Conservation (phyloP, 2,113 vertebrate species). For the Takifugu flavidus region DNA sequence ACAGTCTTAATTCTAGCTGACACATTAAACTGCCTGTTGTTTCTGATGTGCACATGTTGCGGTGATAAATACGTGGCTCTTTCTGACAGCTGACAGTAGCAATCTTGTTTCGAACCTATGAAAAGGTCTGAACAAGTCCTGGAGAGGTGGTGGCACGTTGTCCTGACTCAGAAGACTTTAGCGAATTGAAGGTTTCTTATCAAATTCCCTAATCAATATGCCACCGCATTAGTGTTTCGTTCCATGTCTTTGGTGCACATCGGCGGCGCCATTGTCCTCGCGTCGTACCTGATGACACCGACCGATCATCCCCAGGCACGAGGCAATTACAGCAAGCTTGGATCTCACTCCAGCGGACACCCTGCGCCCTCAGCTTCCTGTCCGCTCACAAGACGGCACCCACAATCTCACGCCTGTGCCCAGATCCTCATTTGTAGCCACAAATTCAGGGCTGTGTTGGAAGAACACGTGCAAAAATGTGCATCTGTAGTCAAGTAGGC, state of each 20-base stretch:
- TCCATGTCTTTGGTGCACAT: not conserved
- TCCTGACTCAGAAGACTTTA: constrained; percentile 6
- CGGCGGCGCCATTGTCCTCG: constrained; percentile 8
- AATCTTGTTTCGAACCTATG: constrained; percentile 9
- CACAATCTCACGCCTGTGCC: not conserved
- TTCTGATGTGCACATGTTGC: constrained; percentile 15
- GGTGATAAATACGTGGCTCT: constrained; percentile 14
- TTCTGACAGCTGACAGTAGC: constrained; percentile 37
- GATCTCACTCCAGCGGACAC: constrained; percentile 22
- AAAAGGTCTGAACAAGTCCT: constrained; percentile 36
- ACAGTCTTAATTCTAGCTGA: constrained; percentile 33
- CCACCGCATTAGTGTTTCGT: not conserved
- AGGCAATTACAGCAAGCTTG: constrained; percentile 41
- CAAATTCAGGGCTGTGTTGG: too few relatives aligned
- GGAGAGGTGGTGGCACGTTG: constrained; percentile 21
- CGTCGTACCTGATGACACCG: constrained; percentile 7
- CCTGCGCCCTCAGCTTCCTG: constrained; percentile 11
- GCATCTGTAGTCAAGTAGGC: not conserved
- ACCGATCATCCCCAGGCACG: constrained; percentile 28
- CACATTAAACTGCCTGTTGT: constrained; percentile 43
- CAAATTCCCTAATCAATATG: too few relatives aligned
- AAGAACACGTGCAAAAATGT: too few relatives aligned
- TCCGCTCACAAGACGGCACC: constrained; percentile 10
- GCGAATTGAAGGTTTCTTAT: not conserved
- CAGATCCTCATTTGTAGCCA: not conserved